These are phyloP conservation scores for Tricholaema leucomelas DNA, from an alignment of 2,113 vertebrate species.

Conservation along the genomic window DNA sequence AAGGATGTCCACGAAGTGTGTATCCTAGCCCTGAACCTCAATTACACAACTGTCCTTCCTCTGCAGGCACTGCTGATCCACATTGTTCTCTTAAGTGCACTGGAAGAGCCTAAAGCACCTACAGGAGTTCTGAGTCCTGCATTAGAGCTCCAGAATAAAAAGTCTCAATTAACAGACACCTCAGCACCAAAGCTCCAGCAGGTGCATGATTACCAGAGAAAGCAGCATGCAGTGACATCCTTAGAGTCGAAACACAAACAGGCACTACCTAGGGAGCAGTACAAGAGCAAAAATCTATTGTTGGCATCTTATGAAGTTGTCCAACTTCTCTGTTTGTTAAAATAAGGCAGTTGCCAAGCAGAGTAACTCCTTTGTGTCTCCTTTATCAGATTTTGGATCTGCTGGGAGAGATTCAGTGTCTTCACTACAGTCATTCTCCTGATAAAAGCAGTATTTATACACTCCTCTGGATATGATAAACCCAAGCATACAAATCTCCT, in stretches of 20 bases:
- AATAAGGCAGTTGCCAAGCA: conserved; percentile 14
- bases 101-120: neutral
- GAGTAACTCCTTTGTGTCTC: conserved; percentile 26
- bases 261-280: neutral
- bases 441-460: conserved; percentile 38
- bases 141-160: neutral
- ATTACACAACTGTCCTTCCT: neutral
- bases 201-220: neutral
- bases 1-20: neutral
- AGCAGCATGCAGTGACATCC: neutral
- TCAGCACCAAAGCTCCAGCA: neutral
- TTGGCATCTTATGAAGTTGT: neutral
- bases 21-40: neutral
- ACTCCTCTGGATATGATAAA: neutral
- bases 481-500: conserved; percentile 14
- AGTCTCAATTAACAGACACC: neutral
- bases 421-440: neutral
- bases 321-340: neutral
- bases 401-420: neutral
- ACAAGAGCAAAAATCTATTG: neutral
- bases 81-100: neutral
- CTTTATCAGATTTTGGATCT: neutral
- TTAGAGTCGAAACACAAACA: neutral
- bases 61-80: neutral
- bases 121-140: neutral